Percentiles rank a stretch among this genome's conserved stretches.
Conservation (phyloP, 2,797 vertebrate species). For the Glyptemys insculpta region DNA sequence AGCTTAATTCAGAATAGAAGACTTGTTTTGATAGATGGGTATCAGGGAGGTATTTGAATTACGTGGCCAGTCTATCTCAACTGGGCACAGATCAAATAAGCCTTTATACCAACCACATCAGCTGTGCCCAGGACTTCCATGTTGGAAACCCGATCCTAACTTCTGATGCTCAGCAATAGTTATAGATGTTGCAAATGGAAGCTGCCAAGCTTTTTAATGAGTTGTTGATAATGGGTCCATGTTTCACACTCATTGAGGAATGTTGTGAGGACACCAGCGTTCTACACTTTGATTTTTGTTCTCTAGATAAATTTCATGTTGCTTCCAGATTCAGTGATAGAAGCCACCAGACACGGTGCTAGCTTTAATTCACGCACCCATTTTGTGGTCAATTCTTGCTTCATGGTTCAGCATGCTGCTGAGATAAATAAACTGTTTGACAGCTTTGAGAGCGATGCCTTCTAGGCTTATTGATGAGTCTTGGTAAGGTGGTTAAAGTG, state of each 20-base stretch:
- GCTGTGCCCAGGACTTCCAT: not conserved
- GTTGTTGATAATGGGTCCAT: not conserved
- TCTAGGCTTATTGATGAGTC: not conserved
- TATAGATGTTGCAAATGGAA: not conserved
- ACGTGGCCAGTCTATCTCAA: not conserved
- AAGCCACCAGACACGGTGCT: not conserved
- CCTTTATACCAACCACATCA: not conserved
- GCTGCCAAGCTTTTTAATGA: not conserved
- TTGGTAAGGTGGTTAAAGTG: not conserved
- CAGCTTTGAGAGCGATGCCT: not conserved
- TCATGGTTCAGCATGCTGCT: not conserved
- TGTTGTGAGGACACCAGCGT: not conserved
- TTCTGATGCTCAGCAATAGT: not conserved
- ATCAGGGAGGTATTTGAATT: not conserved
- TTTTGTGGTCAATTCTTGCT: not conserved
- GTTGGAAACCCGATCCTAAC: not conserved
- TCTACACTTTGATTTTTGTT: not conserved
- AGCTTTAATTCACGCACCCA: not conserved
- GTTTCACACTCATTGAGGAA: not conserved
- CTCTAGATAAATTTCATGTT: not conserved
- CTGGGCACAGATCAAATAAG: not conserved
- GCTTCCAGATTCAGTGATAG: not conserved
- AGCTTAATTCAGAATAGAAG: not conserved
- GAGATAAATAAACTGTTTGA: not conserved
- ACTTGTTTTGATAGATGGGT: not conserved